Evolutionary conservation across 2,797 vertebrate species (phyloP), one percentile per base, ranked within the genome.

Genomic region (Carapus acus): DNA sequence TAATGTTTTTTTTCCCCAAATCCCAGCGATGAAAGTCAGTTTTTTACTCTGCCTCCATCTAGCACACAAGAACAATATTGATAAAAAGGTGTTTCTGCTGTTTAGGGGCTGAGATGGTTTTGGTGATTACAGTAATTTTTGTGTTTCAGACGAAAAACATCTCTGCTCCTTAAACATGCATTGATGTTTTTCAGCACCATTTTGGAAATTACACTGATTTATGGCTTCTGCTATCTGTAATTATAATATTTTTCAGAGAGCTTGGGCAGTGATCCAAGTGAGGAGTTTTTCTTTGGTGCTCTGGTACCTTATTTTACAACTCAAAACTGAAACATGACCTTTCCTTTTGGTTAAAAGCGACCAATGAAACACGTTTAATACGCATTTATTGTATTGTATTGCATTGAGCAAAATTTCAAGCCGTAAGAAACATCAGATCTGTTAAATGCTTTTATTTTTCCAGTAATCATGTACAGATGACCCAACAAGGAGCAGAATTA

Each of bases 41-140:
- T 58, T 74, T 69, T 68, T 57, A 74, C 46, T 36, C 50, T 61
- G 31, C 41, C 65, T 73, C 54, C 48, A 72, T 71, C 72, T 69
- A 62, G 64, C 49, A 59, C 49, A 52, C 42, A 69, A 60, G 50
- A 76, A 67, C 58, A 31, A 71, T 64, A 73, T 69, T 69, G 13
- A n/a, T 66, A 49, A 65, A 73, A 71, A 70, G 13, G 34, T 67
- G 51, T 58, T 55, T 70, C 65, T 46, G 48, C 51, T 63, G 23
- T 56, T 62, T 54, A 61, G 59, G 63, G 62, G 36, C 49, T 17
- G 17, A 60, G 62, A 73, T 68, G 21, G 46, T 62, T 58, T 65
- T 61, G 53, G 34, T 65, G 54, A 73, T 65, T 47, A 63, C 48
- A 56, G 56, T 62, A 47, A 64, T 61, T 63, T n/a, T 52, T 15